Conservation (phyloP, 2,797 vertebrate species). For the Centroberyx gerrardi region DNA sequence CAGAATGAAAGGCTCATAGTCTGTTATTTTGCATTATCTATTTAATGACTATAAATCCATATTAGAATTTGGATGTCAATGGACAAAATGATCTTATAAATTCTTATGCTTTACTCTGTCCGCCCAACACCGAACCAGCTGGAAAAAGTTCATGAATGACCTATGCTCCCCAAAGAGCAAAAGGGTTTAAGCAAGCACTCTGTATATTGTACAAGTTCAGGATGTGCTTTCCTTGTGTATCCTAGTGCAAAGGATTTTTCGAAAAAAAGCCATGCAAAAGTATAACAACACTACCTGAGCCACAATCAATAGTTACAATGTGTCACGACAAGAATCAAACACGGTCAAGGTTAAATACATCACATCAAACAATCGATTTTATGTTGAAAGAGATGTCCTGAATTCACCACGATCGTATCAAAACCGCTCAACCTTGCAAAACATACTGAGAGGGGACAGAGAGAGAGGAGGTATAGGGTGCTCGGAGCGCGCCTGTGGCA, state of each 20-base stretch:
- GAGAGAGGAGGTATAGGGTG: conserved; percentile 60
- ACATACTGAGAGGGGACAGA: conserved; percentile 65
- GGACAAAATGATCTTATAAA: no score
- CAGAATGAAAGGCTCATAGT: not conserved
- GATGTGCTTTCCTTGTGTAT: no score
- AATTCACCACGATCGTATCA: conserved; percentile 47
- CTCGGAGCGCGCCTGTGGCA: conserved; percentile 79
- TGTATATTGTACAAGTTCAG: no score
- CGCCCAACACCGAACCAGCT: no score
- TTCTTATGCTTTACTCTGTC: no score
- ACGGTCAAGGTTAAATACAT: conserved; percentile 65
- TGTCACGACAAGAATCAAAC: conserved; percentile 70
- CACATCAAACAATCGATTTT: conserved; percentile 66
- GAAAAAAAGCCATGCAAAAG: conserved; percentile 8
- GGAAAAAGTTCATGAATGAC: no score
- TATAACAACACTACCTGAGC: conserved; percentile 58
- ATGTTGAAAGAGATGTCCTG: conserved; percentile 79
- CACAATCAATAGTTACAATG: conserved; percentile 65
- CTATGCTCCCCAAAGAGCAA: no score
- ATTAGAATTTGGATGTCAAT: not conserved
- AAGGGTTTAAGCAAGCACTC: no score
- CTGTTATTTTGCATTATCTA: no score
- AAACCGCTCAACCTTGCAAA: conserved; percentile 73
- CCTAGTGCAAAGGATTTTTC: no score
- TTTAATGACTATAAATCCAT: no score